Conservation (phyloP, 2,888 invertebrate genomes). For the Napeogenes sylphis region DNA sequence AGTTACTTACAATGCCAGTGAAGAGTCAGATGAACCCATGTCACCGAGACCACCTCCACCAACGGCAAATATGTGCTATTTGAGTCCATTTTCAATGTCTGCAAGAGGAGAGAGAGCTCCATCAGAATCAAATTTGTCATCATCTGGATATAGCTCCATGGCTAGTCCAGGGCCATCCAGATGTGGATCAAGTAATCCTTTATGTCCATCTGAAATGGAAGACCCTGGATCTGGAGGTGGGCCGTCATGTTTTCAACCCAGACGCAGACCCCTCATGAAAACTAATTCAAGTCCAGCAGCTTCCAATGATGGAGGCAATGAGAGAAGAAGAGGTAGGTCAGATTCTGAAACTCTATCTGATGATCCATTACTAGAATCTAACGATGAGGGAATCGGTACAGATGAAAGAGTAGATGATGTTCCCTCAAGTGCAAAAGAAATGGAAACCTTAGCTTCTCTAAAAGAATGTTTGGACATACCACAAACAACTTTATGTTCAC, state of each 20-base stretch:
- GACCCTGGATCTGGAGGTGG: constrained; percentile 81
- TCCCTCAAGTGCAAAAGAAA: constrained; percentile 83
- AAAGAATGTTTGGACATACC: constrained; percentile 72
- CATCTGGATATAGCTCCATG: constrained; percentile 91
- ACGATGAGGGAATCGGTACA: constrained; percentile 87
- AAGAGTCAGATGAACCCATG: constrained; percentile 86
- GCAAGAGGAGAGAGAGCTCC: constrained; percentile 84
- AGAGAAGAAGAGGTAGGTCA: constrained; percentile 79
- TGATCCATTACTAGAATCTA: constrained; percentile 83
- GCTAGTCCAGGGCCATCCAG: constrained; percentile 89
- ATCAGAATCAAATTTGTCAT: constrained; percentile 89
- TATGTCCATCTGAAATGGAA: constrained; percentile 86
- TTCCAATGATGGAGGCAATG: constrained; percentile 66
- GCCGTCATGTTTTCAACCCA: constrained; percentile 71
- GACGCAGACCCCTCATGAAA: constrained; percentile 80
- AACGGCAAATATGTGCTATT: constrained; percentile 81
- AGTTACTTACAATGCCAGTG: constrained; percentile 86
- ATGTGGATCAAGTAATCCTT: constrained; percentile 88
- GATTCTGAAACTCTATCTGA: constrained; percentile 87
- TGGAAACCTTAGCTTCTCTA: constrained; percentile 62
- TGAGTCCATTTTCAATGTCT: constrained; percentile 87
- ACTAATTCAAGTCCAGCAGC: constrained; percentile 74
- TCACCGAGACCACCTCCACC: constrained; percentile 79
- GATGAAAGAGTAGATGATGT: constrained; percentile 86
- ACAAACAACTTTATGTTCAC: constrained; percentile 60